Evolutionary conservation across 2,888 invertebrate species (phyloP), one percentile per base, ranked within the genome.

Genomic region (Oscheius sp.): DNA sequence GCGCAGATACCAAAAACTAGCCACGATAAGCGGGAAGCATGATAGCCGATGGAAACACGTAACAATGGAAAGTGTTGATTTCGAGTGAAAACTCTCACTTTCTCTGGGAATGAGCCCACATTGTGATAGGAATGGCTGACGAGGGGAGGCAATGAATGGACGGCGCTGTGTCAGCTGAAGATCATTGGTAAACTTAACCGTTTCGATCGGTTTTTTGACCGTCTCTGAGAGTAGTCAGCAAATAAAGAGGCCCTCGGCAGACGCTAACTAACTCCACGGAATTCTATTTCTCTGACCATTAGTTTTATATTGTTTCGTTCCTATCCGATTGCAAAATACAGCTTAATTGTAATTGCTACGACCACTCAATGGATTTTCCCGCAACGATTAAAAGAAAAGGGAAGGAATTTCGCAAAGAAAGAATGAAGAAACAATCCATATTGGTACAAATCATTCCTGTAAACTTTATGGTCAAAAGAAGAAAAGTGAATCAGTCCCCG

Each of bases 41-140:
- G 62, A 62, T 45, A 62, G 62, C 62, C 62, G 62, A 62, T 62
- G 49, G 45, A 62, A 62, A 33, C 62, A 62, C 62, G 62, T 62
- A 62, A 62, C 62, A 62, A 62, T 33, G 30, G 49, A 47, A 62
- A 62, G 26, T 22, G n/a, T n/a, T n/a, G 26, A 36, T 5, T 36
- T 26, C 44, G n/a, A n/a, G 44, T 57, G 57, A 54, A 33, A 54
- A 54, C 33, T 54, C 22, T 33, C 33, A 12, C 41, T 41, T 41
- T 12, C 12, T 41, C 20, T 17, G 41, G 41, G 41, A 41, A 41
- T 17, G 12, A 41, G 20, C 20, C 14, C n/a, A 41, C 14, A 41
- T 12, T 12, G 41, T 41, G 41, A 12, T 41, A 41, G 14, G n/a
- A 41, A 14, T 41, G 4, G 41, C 12, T n/a, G 32, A 5, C 41